phyloP scores from a whole-genome alignment of 2,797 vertebrate species.

The Mus minutoides region DNA sequence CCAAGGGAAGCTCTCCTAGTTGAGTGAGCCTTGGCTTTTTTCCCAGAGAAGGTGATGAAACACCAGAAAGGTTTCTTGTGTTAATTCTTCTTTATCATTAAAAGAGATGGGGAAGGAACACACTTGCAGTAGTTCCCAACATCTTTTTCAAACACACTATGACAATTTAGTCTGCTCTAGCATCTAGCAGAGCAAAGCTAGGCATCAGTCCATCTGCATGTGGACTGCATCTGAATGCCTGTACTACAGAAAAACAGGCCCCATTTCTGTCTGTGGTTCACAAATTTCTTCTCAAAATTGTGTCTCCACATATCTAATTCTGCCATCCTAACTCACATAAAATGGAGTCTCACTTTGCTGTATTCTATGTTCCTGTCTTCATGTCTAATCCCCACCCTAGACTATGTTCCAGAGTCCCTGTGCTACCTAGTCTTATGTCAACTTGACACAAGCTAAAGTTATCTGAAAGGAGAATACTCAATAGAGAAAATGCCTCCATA shows the following conservation, averaged over 20 bases:
- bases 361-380: neutral
- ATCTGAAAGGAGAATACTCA: no score
- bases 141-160: neutral
- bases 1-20: accelerated
- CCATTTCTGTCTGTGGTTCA: neutral
- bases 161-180: neutral
- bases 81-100: neutral
- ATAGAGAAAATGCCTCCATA: neutral
- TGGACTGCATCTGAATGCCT: neutral
- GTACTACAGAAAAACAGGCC: neutral
- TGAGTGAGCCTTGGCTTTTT: neutral
- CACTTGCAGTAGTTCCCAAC: neutral
- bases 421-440: neutral
- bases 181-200: neutral
- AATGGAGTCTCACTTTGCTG: neutral
- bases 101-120: neutral
- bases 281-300: neutral
- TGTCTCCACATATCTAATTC: neutral
- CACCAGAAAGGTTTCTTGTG: neutral
- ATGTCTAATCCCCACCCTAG: neutral
- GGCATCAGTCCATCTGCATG: neutral
- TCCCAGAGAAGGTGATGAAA: accelerated
- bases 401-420: neutral
- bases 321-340: neutral
- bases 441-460: neutral